phyloP scores from a whole-genome alignment of 1,140 invertebrate genomes.

The Hermetia illucens region DNA sequence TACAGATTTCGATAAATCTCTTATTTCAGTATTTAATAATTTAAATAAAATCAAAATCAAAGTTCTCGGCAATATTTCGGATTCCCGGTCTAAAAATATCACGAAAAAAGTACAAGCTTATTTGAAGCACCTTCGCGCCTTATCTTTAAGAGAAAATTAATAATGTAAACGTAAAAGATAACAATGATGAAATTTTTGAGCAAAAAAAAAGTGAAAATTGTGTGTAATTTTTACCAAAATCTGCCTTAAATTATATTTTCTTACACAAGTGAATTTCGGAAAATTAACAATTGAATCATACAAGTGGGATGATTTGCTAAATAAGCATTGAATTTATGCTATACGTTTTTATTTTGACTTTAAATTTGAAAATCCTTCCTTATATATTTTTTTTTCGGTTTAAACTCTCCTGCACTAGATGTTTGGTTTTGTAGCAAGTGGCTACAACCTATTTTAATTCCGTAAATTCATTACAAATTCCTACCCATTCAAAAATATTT shows the following conservation, averaged over 20 bases:
- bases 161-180: slow-evolving; percentile 13
- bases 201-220: slow-evolving; percentile 8
- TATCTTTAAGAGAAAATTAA: slow-evolving; percentile 40
- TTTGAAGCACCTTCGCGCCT: slow-evolving; percentile 57
- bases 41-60: slow-evolving; percentile 1
- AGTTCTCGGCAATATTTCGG: slow-evolving; percentile 9
- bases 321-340: no score
- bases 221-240: slow-evolving; percentile 47
- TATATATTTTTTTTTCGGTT: no score
- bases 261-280: slow-evolving; percentile 22
- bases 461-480: no score
- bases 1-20: not conserved
- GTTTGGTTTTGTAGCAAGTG: no score
- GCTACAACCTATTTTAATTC: no score
- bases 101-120: slow-evolving; percentile 58
- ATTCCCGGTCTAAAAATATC: slow-evolving; percentile 31
- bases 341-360: no score
- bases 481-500: no score
- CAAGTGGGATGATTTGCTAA: no score
- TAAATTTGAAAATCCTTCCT: no score
- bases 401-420: no score
- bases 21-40: not conserved
- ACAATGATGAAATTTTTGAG: slow-evolving; percentile 15
- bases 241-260: slow-evolving; percentile 53
- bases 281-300: slow-evolving; percentile 28